phyloP scores from a whole-genome alignment of 2,797 vertebrate genomes.

The Lycodopsis pacificus region DNA sequence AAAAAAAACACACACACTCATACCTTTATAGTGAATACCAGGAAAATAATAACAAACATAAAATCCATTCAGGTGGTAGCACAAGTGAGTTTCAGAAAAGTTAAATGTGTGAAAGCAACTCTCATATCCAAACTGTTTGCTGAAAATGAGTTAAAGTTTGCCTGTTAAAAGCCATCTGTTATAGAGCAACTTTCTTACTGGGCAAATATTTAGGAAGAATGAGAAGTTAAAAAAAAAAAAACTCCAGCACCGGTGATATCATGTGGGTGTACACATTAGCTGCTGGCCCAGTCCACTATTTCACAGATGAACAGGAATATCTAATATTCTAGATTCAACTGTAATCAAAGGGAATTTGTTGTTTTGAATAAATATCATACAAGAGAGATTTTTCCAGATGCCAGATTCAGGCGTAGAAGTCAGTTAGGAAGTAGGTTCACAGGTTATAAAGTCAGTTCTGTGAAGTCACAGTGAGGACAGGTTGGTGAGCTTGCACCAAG shows the following conservation, averaged over 20 bases:
- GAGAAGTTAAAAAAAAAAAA: neutral
- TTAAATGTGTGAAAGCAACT: neutral
- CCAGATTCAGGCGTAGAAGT: conserved; percentile 21
- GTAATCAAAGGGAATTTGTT: neutral
- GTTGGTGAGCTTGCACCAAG: conserved; percentile 55
- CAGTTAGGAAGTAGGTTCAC: conserved; percentile 36
- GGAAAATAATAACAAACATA: neutral
- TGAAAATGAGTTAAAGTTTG: neutral
- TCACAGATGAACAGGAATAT: conserved; percentile 7
- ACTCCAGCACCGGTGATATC: neutral
- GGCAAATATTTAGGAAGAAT: conserved; percentile 8
- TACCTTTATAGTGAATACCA: neutral
- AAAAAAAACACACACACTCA: neutral
- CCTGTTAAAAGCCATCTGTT: neutral
- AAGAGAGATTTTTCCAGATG: conserved; percentile 2
- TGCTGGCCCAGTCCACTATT: neutral
- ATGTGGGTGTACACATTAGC: conserved; percentile 12
- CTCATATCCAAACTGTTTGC: neutral
- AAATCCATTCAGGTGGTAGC: neutral
- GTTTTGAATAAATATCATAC: conserved; percentile 20
- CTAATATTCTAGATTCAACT: neutral
- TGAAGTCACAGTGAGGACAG: conserved; percentile 67
- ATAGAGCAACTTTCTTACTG: neutral
- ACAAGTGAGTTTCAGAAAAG: neutral
- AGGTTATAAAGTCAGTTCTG: conserved; percentile 49